These are phyloP conservation scores for Caenorhabditis elegans DNA, from an alignment of 1,140 invertebrate species.

Conservation along the genomic window DNA sequence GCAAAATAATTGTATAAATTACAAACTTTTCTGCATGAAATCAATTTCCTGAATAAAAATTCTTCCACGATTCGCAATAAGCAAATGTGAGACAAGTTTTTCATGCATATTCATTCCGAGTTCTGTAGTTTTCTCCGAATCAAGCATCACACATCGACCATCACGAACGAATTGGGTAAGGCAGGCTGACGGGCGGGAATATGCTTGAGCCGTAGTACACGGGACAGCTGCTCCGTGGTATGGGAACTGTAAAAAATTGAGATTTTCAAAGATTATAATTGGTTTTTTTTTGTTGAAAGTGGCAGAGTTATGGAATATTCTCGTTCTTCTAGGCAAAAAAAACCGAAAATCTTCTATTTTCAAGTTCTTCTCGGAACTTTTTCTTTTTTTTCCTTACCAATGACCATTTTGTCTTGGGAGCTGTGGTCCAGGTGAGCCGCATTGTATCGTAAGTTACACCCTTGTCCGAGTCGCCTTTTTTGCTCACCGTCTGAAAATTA, in stretches of 20 bases:
- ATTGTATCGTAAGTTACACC: not conserved
- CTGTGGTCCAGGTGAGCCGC: not conserved
- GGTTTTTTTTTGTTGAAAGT: too few relatives aligned
- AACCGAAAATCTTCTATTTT: too few relatives aligned
- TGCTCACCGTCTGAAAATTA: not conserved
- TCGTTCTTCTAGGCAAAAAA: too few relatives aligned
- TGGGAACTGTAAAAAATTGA: not conserved
- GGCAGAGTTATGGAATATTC: too few relatives aligned
- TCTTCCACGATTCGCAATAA: not conserved
- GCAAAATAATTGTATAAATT: too few relatives aligned
- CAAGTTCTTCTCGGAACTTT: too few relatives aligned
- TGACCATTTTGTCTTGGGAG: not conserved
- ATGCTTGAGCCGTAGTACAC: not conserved
- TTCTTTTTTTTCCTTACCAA: too few relatives aligned
- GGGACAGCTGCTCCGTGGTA: not conserved
- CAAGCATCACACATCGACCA: constrained; percentile 10
- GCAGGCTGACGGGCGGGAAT: not conserved
- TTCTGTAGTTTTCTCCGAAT: not conserved
- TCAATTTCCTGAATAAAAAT: constrained; percentile 9
- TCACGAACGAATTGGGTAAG: not conserved
- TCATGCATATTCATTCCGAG: not conserved
- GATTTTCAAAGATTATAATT: too few relatives aligned
- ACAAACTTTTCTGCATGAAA: constrained; percentile 1
- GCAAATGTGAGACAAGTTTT: not conserved
- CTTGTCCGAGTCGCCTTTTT: not conserved